Evolutionary conservation across 2,113 vertebrate genomes (phyloP), one percentile per base, ranked within the genome.

Genomic region (Oenanthe melanoleuca): DNA sequence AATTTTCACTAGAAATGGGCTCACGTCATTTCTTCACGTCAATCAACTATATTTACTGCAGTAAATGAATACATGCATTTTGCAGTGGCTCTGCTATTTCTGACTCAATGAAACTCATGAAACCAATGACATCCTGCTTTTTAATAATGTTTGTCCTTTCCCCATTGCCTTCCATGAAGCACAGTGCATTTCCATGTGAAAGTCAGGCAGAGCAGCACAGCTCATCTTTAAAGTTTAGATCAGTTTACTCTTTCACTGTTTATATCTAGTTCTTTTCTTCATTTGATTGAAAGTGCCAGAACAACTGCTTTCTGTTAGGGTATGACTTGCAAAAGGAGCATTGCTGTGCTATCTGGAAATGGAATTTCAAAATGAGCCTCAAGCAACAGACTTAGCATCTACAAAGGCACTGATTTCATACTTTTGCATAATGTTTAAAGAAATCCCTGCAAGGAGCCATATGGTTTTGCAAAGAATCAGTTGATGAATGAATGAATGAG

Each of bases 401-500:
- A 89, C 71, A 80, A 86, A 93, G 80, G 49, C 92, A 77, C 44
- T 23, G 6, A 71, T 93, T 94, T 86, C 40, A n/a, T 71, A 71
- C 65, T 63, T 60, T 6, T 91, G 89, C 55, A 38, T 92, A 91
- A 87, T 44, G 59, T 79, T 95, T 86, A 60, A 91, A 89, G 89
- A 91, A 88, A 85, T 86, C 85, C 64, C 84, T 94, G 64, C 50
- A 61, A 95, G 81, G 60, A 92, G 64, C 92, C 89, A 78, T 95
- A 91, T 95, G 92, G 87, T 70, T 89, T 80, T 80, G 74, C 50
- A 78, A 86, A 65, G 81, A 94, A 78, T 72, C 52, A 10, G 47
- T 69, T 82, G 91, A 77, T 57, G 71, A 91, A 86, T 84, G 66
- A 79, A 56, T 74, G 67, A 86, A 69, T 81, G 78, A 73, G 31